Base-by-base conservation (phyloP, 2,888 invertebrate species). In the Apotomis capreana region DNA sequence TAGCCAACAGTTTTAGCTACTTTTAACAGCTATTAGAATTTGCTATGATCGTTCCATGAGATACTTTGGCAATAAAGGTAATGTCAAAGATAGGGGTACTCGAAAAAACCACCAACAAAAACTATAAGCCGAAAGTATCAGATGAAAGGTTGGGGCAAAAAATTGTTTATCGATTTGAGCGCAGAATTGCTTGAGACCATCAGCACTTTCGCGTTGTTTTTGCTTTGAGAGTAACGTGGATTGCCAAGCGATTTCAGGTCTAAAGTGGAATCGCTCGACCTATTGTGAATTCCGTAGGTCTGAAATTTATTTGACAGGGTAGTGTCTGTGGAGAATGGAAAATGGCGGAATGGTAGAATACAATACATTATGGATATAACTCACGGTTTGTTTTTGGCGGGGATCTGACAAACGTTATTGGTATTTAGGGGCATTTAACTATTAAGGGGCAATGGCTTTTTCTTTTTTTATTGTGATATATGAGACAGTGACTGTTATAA, bases 351-450 rank as follows among this genome's bases (percentile, higher is more conserved):
- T 90, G 86, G 89, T 80, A 87, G 87, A 89, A 92, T 89, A 92
- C 85, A 88, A 87, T 87, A 84, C 88, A 90, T 90, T 90, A 90
- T 87, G 85, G 89, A 84, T 87, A 92, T 93, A 94, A 92, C 88
- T 93, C 93, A 93, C 84, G 91, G 91, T 93, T 93, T 93, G 93
- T 93, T 93, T 93, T 92, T 90, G 89, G 91, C 90, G 89, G 91
- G 91, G 91, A 87, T 85, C 89, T 89, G 91, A 92, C 92, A 91
- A 90, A 87, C 91, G 87, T 91, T 92, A 93, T 92, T 92, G 92
- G 90, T 91, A 90, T 93, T 93, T 91, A 91, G 85, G 87, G 88
- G 81, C 87, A 89, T 90, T 91, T 89, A 87, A 85, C 88, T 87
- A 89, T 91, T 90, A 89, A 84, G 86, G 86, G 82, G 83, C 80